Percentiles rank a stretch among this genome's conserved stretches.
Conservation (phyloP, 2,888 invertebrate genomes). For the Nomada flava region DNA sequence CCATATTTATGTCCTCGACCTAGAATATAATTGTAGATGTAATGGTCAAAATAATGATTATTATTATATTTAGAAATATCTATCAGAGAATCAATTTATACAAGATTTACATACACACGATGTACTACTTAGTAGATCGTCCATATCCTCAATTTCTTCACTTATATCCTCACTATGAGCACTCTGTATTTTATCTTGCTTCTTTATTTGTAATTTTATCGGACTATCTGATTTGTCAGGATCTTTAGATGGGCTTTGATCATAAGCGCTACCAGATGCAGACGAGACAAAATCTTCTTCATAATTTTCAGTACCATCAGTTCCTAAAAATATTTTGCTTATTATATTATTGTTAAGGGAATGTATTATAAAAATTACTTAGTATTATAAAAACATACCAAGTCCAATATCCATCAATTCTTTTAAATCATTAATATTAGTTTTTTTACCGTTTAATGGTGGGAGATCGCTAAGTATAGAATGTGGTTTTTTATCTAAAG, state of each 20-base stretch:
- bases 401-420: conserved; percentile 80
- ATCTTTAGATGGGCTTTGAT: conserved; percentile 80
- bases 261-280: conserved; percentile 80
- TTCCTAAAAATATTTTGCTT: conserved; percentile 64
- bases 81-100: conserved; percentile 17
- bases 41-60: conserved; percentile 27
- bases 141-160: conserved; percentile 80
- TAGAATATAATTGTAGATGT: conserved; percentile 70
- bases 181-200: conserved; percentile 75
- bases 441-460: conserved; percentile 81
- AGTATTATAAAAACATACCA: conserved; percentile 69
- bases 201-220: conserved; percentile 67
- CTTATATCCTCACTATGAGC: conserved; percentile 79
- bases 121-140: conserved; percentile 79
- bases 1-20: conserved; percentile 77
- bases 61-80: conserved; percentile 5
- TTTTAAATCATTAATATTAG: conserved; percentile 81
- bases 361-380: background rate
- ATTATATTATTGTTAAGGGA: background rate
- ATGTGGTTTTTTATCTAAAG: conserved; percentile 76
- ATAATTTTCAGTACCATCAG: conserved; percentile 75
- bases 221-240: conserved; percentile 73
- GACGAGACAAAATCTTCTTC: conserved; percentile 82
- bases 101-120: conserved; percentile 79
- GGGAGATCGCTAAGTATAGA: conserved; percentile 81